Base-by-base conservation (phyloP, 1,140 invertebrate species). In the Penaeus japonicus region DNA sequence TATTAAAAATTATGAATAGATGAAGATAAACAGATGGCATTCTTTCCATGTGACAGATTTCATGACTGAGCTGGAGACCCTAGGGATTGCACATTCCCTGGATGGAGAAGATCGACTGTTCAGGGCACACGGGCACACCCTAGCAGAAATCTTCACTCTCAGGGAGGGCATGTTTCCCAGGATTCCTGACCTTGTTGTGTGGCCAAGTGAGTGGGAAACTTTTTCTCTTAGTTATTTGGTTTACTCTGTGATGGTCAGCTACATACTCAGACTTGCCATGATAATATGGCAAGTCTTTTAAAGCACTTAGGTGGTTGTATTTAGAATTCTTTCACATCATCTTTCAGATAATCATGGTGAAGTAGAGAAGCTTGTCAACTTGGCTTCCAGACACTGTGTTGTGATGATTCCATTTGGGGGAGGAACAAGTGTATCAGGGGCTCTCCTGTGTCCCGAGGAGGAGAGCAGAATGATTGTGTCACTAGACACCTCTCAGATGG, bases 351-450 rank as follows among this genome's bases (percentile, higher is more conserved):
- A 93, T 91, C 97, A 99, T 92, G 94, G 96, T 22, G 95, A 98
- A 91, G 97, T 98, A 18, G 95, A 96, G 55, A 94, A 94, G 92
- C 94, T 99, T 91, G 96, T 99, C 0, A 93, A 95, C 82, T 91
- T 96, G 24, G 98, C 98, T 0, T 93, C 94, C 78, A 93, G 95
- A 73, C 93, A 96, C 91, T 94, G 96, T 91, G 94, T 97, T n/a
- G 97, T 96, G 47, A 94, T 99, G 55, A 97, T 99, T 91, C 98
- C 98, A 15, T 99, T 96, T 93, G 98, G 98, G 4, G 98, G 98
- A 22, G 98, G 98, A 7, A 99, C 98, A 0, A 98, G 97, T 89
- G 98, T 99, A 0, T 98, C 98, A 0, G 96, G 97, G 20, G 97
- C 97, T 4, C 93, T 98, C 0, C 95, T 96, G 87, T 99, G 98